These are phyloP conservation scores for Drosophila jambulina DNA, from an alignment of 1,140 invertebrate species.

Conservation along the genomic window DNA sequence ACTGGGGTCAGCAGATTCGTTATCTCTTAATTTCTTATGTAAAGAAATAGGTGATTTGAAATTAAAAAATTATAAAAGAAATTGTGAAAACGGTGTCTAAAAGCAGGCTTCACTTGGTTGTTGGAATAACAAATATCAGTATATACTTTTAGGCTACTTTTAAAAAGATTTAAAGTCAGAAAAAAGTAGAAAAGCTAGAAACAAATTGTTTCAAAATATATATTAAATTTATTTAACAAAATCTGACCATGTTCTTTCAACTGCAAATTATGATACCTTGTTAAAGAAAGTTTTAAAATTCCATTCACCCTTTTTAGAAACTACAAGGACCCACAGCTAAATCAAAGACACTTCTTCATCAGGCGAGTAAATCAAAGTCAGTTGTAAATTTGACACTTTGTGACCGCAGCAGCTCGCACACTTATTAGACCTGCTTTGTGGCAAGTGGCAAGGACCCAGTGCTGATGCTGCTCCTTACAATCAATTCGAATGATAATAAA, in stretches of 20 bases:
- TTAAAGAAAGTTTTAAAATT: slow-evolving; percentile 4
- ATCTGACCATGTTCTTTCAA: not conserved
- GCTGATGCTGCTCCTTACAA: slow-evolving; percentile 62
- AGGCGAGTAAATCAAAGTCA: slow-evolving; percentile 54
- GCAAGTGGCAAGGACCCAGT: slow-evolving; percentile 18
- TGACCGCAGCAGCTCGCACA: slow-evolving; percentile 47
- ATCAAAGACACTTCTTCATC: slow-evolving; percentile 29
- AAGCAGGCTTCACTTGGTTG: not conserved
- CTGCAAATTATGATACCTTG: not conserved
- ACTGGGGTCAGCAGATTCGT: slow-evolving; percentile 8
- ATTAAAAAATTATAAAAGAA: too few species aligned
- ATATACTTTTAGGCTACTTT: not conserved
- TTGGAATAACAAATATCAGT: not conserved
- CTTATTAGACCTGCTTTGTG: slow-evolving; percentile 59
- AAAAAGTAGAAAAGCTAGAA: too few species aligned
- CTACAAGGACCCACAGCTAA: not conserved
- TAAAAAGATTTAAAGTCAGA: not conserved
- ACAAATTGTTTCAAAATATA: not conserved
- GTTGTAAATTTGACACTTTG: slow-evolving; percentile 65
- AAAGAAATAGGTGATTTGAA: not conserved
- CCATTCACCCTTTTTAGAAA: not conserved
- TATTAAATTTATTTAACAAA: not conserved
- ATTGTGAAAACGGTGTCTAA: too few species aligned
- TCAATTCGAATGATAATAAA: slow-evolving; percentile 82
- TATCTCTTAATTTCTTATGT: not conserved